Evolutionary conservation across 2,888 invertebrate species (phyloP).

Genomic region (Amphipoea lucens): DNA sequence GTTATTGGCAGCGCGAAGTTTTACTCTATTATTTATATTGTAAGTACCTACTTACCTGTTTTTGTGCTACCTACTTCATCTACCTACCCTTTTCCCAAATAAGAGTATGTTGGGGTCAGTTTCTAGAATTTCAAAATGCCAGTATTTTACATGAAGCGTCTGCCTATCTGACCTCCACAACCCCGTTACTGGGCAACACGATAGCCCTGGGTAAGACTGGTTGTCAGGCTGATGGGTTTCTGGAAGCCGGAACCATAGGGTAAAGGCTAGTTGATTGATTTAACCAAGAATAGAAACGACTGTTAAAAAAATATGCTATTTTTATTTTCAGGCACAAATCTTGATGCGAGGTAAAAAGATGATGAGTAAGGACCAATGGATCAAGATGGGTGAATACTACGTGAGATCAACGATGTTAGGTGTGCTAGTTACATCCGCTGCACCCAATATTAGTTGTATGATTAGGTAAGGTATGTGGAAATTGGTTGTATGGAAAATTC

Average conservation of each 20-base stretch:
- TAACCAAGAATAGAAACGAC: not conserved
- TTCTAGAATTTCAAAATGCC: not conserved
- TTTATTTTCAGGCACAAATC: conserved; percentile 83
- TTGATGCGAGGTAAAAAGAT: conserved; percentile 86
- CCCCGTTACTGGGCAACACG: not conserved
- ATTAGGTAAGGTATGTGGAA: conserved; percentile 83
- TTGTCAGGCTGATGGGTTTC: not conserved
- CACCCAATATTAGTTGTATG: conserved; percentile 80
- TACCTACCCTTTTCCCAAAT: not conserved
- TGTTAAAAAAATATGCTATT: too few species aligned
- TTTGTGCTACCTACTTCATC: not conserved
- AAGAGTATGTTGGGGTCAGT: too few species aligned
- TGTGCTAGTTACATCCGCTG: conserved; percentile 74
- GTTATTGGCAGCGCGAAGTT: conserved; percentile 85
- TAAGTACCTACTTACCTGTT: conserved; percentile 66
- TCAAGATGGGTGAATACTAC: conserved; percentile 84
- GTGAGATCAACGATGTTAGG: conserved; percentile 84
- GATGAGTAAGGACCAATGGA: conserved; percentile 79
- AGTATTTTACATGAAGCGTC: not conserved
- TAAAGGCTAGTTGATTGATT: not conserved
- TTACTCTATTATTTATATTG: conserved; percentile 84
- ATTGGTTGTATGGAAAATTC: not conserved
- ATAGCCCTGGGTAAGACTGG: not conserved
- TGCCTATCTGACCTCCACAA: not conserved
- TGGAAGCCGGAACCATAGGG: too few species aligned